Evolutionary conservation across 2,888 invertebrate genomes (phyloP), one percentile per base, ranked within the genome.

Genomic region (Diadegma fenestrale): DNA sequence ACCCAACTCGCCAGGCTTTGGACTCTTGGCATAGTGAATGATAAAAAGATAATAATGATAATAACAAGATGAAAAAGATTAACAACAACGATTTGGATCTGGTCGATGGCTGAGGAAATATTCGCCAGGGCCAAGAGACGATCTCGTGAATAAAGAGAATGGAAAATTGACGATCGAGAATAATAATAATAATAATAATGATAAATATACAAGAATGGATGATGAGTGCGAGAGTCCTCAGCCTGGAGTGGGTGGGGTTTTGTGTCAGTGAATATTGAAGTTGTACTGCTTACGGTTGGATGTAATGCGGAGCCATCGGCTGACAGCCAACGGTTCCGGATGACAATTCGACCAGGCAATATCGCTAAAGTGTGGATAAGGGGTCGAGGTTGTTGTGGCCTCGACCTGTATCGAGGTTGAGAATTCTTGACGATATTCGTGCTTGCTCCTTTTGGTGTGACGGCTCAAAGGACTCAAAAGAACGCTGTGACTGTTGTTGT

Each of bases 261-360:
- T 94, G 88, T 94, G 94, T 94, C 94, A 94, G 94, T 94, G 94
- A 93, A 94, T 94, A 90, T 94, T 94, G 87, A 94, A 94, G 87
- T 94, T 94, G 88, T 94, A 94, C 89, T 94, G 94, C 89, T 94
- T 93, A 88, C 94, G 94, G 91, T 90, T 94, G 86, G 94, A 94
- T 54, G 91, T 92, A 80, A 94, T 93, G 51, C 93, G 93, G 19
- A 94, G 90, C 94, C 94, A 94, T 61, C 93, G 92, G 81, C 91
- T 93, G n/a, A 94, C 94, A 0, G 94, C 94, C 68, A 94, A 87
- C n/a, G 94, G 94, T 81, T 94, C 94, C n/a, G 94, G 94, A 86
- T 94, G 94, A 88, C 92, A 93, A 85, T 89, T 93, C n/a, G 94
- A 93, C 94, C 94, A 94, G 0, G 93, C 90, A 78, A 94, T 93